These are phyloP conservation scores for Hoplostethus atlanticus DNA, from an alignment of 2,797 vertebrate species.

Conservation along the genomic window DNA sequence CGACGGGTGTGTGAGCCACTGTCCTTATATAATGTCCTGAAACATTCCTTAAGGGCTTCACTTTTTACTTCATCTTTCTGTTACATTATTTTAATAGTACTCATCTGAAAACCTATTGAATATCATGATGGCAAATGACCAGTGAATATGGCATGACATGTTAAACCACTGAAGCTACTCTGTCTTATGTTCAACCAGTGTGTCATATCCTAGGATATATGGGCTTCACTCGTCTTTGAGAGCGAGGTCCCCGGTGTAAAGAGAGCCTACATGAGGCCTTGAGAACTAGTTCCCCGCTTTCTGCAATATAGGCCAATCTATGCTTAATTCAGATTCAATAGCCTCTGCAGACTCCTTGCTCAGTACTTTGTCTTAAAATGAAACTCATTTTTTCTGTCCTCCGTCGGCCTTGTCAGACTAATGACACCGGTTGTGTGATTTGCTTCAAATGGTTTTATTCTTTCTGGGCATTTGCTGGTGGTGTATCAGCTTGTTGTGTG, in stretches of 20 bases:
- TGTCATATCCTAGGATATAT: neutral
- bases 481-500: slow-evolving; percentile 45
- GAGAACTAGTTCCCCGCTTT: slow-evolving; percentile 73
- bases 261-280: slow-evolving; percentile 62
- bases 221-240: slow-evolving; percentile 30
- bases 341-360: slow-evolving; percentile 61
- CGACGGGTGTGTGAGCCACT: slow-evolving; percentile 10
- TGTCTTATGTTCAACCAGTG: neutral
- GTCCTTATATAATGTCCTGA: neutral
- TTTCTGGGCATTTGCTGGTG: slow-evolving; percentile 48
- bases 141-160: neutral
- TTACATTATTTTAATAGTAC: neutral
- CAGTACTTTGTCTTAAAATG: slow-evolving; percentile 64
- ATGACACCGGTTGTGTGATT: slow-evolving; percentile 52
- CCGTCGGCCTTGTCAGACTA: slow-evolving; percentile 25
- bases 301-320: slow-evolving; percentile 86
- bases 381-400: slow-evolving; percentile 40
- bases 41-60: neutral
- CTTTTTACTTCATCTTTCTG: neutral
- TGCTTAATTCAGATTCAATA: slow-evolving; percentile 83
- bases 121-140: neutral
- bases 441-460: slow-evolving; percentile 31
- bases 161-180: neutral
- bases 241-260: slow-evolving; percentile 49
- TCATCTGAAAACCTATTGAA: neutral